Evolutionary conservation across 2,113 vertebrate species (phyloP).

Genomic region (Cisticola juncidis): DNA sequence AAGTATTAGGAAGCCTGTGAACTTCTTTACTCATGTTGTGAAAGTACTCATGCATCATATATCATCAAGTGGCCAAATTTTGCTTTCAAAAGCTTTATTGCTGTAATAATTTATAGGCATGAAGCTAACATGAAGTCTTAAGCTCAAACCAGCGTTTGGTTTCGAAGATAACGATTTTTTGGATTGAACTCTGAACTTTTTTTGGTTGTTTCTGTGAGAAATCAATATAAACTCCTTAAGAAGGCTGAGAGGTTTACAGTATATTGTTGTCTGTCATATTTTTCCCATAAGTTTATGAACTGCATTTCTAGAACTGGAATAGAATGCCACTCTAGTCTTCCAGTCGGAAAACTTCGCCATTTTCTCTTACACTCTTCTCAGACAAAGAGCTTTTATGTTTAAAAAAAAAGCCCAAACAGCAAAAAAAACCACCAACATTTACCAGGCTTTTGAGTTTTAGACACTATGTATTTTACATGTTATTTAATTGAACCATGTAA

Average conservation of each 20-base stretch:
- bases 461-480: not conserved
- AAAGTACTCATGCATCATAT: not conserved
- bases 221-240: not conserved
- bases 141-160: not conserved
- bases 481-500: not conserved
- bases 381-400: not conserved
- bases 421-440: not conserved
- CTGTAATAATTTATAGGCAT: not conserved
- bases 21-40: not conserved
- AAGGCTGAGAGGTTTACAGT: not conserved
- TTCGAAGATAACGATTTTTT: not conserved
- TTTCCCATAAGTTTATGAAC: not conserved
- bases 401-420: not conserved
- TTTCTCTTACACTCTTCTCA: not conserved
- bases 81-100: not conserved
- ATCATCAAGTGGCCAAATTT: not conserved
- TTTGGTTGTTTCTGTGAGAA: not conserved
- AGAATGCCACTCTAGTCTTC: not conserved
- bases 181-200: not conserved
- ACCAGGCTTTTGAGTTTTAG: not conserved
- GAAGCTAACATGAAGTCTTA: not conserved
- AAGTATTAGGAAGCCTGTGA: not conserved
- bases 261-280: not conserved
- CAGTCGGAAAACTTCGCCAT: not conserved
- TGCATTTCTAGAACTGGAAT: not conserved